Conservation (phyloP, 2,888 invertebrate genomes). For the Psylliodes chrysocephalus region DNA sequence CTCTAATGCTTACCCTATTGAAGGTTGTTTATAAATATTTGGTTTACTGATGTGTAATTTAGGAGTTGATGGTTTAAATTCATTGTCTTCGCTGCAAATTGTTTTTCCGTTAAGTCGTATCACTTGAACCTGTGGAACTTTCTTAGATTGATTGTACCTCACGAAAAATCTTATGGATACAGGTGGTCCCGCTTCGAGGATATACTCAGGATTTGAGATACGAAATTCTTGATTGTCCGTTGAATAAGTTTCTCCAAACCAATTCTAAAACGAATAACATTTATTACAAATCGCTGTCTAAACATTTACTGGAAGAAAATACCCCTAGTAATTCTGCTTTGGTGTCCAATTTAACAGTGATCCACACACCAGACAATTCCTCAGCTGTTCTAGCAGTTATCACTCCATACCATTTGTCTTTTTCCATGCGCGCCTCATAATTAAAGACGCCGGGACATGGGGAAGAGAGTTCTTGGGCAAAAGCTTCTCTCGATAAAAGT, state of each 20-base stretch:
- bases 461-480: constrained; percentile 40
- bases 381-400: constrained; percentile 68
- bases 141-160: constrained; percentile 67
- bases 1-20: not conserved
- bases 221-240: constrained; percentile 70
- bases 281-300: too few species aligned
- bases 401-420: constrained; percentile 71
- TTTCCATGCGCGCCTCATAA: constrained; percentile 58
- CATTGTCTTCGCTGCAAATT: constrained; percentile 63
- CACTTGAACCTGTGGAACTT: constrained; percentile 65
- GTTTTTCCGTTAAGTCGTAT: constrained; percentile 70
- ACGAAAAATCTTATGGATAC: constrained; percentile 71
- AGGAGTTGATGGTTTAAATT: constrained; percentile 23
- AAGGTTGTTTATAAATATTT: constrained; percentile 15
- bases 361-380: constrained; percentile 70
- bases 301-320: too few species aligned
- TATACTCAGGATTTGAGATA: constrained; percentile 69
- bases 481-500: constrained; percentile 12
- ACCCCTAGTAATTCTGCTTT: constrained; percentile 73
- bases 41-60: constrained; percentile 36
- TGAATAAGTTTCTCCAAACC: constrained; percentile 69
- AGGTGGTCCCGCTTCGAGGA: constrained; percentile 69
- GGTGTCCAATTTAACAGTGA: constrained; percentile 69
- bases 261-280: too few species aligned
- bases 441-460: constrained; percentile 70